These are phyloP conservation scores for Serilophus lunatus DNA, from an alignment of 2,113 vertebrate species.

Conservation along the genomic window DNA sequence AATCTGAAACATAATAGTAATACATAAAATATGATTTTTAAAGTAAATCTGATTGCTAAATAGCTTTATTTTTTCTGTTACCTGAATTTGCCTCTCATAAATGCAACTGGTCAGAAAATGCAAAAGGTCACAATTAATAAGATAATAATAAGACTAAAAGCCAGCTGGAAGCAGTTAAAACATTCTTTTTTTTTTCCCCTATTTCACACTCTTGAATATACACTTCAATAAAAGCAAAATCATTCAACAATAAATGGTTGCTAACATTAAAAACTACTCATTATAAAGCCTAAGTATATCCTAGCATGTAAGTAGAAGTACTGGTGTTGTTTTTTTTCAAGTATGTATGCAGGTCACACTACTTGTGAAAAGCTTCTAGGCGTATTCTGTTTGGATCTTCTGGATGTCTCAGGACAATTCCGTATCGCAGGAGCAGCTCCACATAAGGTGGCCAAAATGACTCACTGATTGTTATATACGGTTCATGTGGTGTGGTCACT, in stretches of 20 bases:
- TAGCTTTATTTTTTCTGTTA: background rate
- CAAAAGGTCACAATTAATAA: too few relatives aligned
- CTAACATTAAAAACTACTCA: background rate
- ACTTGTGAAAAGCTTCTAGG: conserved; percentile 77
- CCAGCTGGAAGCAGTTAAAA: background rate
- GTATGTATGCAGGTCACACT: background rate
- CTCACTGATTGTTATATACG: conserved; percentile 78
- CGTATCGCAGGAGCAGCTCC: conserved; percentile 87
- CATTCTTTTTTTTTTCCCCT: background rate
- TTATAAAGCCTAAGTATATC: background rate
- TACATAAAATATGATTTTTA: background rate
- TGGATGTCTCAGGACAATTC: conserved; percentile 84
- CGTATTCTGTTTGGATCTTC: conserved; percentile 84
- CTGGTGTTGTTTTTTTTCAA: background rate
- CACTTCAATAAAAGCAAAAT: background rate
- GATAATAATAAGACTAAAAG: too few relatives aligned
- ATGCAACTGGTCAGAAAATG: background rate
- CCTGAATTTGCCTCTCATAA: background rate
- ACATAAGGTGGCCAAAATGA: conserved; percentile 91
- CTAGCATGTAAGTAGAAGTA: fast-evolving
- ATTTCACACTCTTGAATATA: background rate
- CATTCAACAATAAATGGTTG: background rate
- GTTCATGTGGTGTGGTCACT: conserved; percentile 84
- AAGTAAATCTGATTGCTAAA: background rate
- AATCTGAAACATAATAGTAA: fast-evolving